Percentiles rank a stretch among this genome's conserved stretches.
These are phyloP conservation scores for Eriocheir sinensis DNA, from an alignment of 1,140 invertebrate species.

Conservation along the genomic window DNA sequence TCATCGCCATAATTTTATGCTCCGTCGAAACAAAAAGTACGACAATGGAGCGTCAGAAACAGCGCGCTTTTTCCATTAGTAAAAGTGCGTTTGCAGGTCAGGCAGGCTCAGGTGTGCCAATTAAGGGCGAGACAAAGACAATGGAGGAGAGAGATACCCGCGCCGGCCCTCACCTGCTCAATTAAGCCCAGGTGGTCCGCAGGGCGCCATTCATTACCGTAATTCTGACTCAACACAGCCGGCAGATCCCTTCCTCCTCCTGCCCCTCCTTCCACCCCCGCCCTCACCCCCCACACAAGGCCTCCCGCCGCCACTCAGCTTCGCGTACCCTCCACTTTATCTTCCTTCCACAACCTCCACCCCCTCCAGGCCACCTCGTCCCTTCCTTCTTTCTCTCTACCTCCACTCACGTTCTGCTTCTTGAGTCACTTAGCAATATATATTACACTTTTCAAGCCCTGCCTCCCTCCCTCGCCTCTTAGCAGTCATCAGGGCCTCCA, in stretches of 20 bases:
- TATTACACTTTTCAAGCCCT: not conserved
- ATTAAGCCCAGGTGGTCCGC: not conserved
- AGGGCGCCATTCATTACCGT: constrained; percentile 12
- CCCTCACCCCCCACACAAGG: too few relatives aligned
- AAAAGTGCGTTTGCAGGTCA: not conserved
- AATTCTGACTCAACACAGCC: not conserved
- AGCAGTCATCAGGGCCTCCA: not conserved
- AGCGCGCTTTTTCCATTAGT: not conserved
- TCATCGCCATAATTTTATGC: not conserved
- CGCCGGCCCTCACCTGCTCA: not conserved
- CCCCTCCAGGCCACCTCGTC: not conserved
- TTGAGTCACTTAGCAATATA: not conserved
- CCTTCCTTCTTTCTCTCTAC: too few relatives aligned
- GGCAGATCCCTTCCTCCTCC: not conserved
- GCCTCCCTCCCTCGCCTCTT: not conserved
- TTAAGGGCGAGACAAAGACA: constrained; percentile 23
- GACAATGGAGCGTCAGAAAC: not conserved
- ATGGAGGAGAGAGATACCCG: not conserved
- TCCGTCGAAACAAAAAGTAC: not conserved
- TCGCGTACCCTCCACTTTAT: not conserved
- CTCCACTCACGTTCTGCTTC: not conserved
- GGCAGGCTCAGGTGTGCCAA: constrained; percentile 10
- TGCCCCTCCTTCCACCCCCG: too few relatives aligned
- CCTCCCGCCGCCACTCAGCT: not conserved
- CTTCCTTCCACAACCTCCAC: not conserved